A percentile compares a stretch with the other conserved stretches of the same genome.
Evolutionary conservation across 2,113 vertebrate species (phyloP).

Genomic region (Gambusia affinis): DNA sequence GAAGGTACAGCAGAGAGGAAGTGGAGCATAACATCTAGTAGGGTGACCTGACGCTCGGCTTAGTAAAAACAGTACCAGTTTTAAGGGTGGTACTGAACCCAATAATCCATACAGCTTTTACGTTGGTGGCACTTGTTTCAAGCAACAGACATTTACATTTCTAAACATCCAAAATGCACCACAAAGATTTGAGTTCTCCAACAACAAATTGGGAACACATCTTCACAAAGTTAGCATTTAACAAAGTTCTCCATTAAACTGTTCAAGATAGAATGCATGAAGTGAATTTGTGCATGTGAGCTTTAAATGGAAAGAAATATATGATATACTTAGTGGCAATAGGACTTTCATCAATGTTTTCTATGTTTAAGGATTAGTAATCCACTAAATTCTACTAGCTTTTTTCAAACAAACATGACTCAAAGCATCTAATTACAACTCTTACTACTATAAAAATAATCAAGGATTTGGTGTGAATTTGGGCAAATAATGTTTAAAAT

Average conservation of each 20-base stretch:
- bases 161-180: not conserved
- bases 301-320: not conserved
- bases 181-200: not conserved
- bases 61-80: slow-evolving; percentile 37
- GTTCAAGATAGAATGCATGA: not conserved
- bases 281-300: not conserved
- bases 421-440: not conserved
- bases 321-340: not conserved
- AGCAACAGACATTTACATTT: slow-evolving; percentile 16
- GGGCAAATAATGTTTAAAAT: no score
- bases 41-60: slow-evolving; percentile 24
- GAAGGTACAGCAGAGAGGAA: slow-evolving; percentile 23
- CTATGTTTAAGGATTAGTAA: slow-evolving; percentile 1
- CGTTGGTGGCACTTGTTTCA: not conserved
- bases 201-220: no score
- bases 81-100: slow-evolving; percentile 2
- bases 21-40: slow-evolving; percentile 31
- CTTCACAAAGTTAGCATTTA: no score
- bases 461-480: no score
- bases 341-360: not conserved
- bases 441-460: not conserved
- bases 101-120: slow-evolving; percentile 38
- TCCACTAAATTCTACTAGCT: not conserved
- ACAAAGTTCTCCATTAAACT: no score
- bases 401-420: slow-evolving; percentile 4